Percentiles rank a stretch among this genome's conserved stretches.
These are phyloP conservation scores for Nasonia vitripennis DNA, from an alignment of 1,140 invertebrate species.

Conservation along the genomic window DNA sequence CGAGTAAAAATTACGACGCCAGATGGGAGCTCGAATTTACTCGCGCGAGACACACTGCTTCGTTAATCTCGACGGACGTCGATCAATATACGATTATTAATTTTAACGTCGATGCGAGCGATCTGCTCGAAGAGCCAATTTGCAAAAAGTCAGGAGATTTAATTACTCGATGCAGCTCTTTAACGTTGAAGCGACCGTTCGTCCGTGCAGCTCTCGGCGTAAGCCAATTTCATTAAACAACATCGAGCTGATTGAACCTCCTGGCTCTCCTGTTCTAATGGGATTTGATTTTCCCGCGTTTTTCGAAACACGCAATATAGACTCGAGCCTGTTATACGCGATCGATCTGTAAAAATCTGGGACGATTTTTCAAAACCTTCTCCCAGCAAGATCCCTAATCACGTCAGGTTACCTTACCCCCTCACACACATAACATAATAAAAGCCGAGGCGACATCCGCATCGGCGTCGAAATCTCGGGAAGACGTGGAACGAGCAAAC, in stretches of 20 bases:
- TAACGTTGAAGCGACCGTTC: no score
- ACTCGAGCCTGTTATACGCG: no score
- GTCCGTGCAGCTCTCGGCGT: no score
- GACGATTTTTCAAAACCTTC: no score
- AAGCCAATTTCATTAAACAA: no score
- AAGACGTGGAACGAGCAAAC: constrained; percentile 1
- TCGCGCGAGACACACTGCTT: not conserved
- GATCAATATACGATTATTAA: not conserved
- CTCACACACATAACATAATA: not conserved
- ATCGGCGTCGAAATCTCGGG: not conserved
- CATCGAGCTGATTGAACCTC: not conserved
- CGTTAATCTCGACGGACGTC: no score
- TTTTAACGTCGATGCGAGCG: not conserved
- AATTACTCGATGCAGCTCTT: not conserved
- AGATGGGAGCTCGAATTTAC: not conserved
- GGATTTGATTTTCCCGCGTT: not conserved
- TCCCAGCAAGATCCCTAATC: no score
- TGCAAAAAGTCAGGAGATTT: not conserved
- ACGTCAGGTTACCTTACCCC: no score
- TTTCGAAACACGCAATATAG: not conserved
- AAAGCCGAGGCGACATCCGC: not conserved
- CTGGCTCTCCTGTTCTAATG: not conserved
- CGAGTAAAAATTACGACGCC: no score
- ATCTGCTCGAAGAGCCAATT: not conserved
- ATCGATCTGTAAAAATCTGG: no score